Base-by-base conservation (phyloP, 2,113 vertebrate species). In the Amphilophus citrinellus region DNA sequence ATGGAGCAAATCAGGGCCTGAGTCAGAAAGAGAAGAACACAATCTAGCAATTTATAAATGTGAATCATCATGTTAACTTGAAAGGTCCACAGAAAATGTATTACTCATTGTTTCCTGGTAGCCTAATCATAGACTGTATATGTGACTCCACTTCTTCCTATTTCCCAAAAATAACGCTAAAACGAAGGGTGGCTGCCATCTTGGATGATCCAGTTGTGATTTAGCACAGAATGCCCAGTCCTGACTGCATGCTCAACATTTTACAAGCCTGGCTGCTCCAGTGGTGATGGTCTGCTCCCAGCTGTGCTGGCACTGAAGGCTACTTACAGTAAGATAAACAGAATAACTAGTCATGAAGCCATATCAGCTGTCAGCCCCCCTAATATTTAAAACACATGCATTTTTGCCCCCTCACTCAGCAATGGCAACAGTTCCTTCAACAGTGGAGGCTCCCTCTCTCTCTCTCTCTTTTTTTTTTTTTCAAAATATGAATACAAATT, bases 101-200 rank as follows among this genome's bases (percentile, higher is more conserved):
- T 71, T 53, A 53, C 66, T 71, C 66, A 71, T 71, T 10, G 18
- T 53, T 71, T 71, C 66, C 66, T 53, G 44, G 66, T 71, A 53
- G 44, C 27, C 47, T 30, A 53, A 53, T 71, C 66, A 53, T 32
- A 20, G 0, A 71, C 66, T 32, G 24, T 24, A 53, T 71, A 0
- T 53, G 44, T 20, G 44, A 6, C 44, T 71, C 66, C 18, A 18
- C 17, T 53, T 71, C 24, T 17, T 53, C 15, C 27, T 17, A 32
- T 20, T 71, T 13, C 44, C 66, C 66, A 20, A 53, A 71, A 71
- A 13, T 0, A 0, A 32, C 53, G 66, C 44, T 50, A 71, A 53
- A 71, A 53, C 6, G 15, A 30, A 50, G 47, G 24, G 44, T 30
- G 44, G 44, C 44, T 30, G 66, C 66, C 44, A 53, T 13, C 66